A percentile compares a stretch with the other conserved stretches of the same genome.
phyloP scores from a whole-genome alignment of 1,140 invertebrate species.

The Charaxes varanes region DNA sequence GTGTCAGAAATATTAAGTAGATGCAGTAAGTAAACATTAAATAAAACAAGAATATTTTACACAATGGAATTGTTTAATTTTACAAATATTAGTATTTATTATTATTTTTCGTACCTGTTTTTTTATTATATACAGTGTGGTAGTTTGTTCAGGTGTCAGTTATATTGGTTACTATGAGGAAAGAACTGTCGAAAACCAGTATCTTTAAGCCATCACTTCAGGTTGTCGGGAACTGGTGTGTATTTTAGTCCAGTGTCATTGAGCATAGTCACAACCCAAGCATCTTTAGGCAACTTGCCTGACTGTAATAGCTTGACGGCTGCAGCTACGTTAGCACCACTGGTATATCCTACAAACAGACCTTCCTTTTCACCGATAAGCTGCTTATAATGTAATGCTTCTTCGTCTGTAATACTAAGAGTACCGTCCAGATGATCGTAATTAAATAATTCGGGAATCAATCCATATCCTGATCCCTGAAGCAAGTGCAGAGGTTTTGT shows the following conservation, averaged over 20 bases:
- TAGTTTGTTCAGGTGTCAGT: too few species aligned
- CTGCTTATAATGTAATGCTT: slow-evolving; percentile 47
- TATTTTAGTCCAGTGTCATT: slow-evolving; percentile 62
- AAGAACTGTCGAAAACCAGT: too few species aligned
- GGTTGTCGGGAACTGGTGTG: slow-evolving; percentile 20
- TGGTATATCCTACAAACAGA: slow-evolving; percentile 60
- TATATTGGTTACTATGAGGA: too few species aligned
- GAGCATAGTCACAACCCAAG: slow-evolving; percentile 57
- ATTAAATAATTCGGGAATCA: slow-evolving; percentile 50
- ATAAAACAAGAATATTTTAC: too few species aligned
- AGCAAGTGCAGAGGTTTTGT: slow-evolving; percentile 59
- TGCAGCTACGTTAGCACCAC: slow-evolving; percentile 57
- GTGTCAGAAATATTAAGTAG: too few species aligned
- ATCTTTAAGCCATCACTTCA: slow-evolving; percentile 10
- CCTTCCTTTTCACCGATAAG: slow-evolving; percentile 59
- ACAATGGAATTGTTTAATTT: too few species aligned
- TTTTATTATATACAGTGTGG: too few species aligned
- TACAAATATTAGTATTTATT: too few species aligned
- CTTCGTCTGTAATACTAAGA: slow-evolving; percentile 49
- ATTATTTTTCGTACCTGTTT: too few species aligned
- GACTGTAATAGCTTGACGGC: slow-evolving; percentile 53
- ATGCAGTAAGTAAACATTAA: too few species aligned
- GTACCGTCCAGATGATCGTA: slow-evolving; percentile 51
- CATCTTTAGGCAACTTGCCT: slow-evolving; percentile 39
- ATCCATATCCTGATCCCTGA: slow-evolving; percentile 61